Evolutionary conservation across 2,888 invertebrate genomes (phyloP), one percentile per base, ranked within the genome.

Genomic region (Harmothoe impar): DNA sequence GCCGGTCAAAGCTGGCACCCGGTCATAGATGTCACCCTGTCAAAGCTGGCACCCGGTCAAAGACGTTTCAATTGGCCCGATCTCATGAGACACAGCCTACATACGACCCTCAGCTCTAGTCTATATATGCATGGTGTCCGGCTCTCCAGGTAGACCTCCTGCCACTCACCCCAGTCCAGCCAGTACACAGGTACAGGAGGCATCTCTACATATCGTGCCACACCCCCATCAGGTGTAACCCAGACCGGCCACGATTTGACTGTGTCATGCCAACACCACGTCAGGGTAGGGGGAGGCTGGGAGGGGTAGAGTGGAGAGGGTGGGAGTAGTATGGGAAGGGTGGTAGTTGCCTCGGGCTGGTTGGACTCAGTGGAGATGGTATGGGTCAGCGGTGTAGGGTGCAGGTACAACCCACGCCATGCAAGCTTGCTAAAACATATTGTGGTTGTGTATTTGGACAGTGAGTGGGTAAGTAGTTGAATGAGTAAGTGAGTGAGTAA

Each of bases 231-330:
- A 62, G 62, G 62, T 62, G 62, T n/a, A 62, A 62, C 62, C 7
- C 20, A 62, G n/a, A 1, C n/a, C 20, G 23, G 62, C 23, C 23
- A 20, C 1, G 62, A 62, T 62, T 20, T 20, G 62, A 62, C 23
- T 62, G 23, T 62, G 62, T 20, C 62, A 62, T 62, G 62, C 62
- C 62, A 62, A n/a, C 62, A 62, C 62, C 20, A n/a, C 62, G 62
- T 62, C 62, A n/a, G 31, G 77, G 29, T 10, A 25, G 29, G 25
- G 77, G 29, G 29, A 15, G 29, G 29, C 17, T 3, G 17, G 77
- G 77, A 25, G 17, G 25, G 77, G 77, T 29, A 25, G 77, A 77
- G 77, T 20, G 77, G 15, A 3, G 23, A 25, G 77, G 20, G 29
- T 10, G 31, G 1, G 17, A 25, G 77, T 17, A 7, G 77, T 17